Conservation (phyloP, 2,888 invertebrate genomes). For the Mongoloraphidia duomilia region DNA sequence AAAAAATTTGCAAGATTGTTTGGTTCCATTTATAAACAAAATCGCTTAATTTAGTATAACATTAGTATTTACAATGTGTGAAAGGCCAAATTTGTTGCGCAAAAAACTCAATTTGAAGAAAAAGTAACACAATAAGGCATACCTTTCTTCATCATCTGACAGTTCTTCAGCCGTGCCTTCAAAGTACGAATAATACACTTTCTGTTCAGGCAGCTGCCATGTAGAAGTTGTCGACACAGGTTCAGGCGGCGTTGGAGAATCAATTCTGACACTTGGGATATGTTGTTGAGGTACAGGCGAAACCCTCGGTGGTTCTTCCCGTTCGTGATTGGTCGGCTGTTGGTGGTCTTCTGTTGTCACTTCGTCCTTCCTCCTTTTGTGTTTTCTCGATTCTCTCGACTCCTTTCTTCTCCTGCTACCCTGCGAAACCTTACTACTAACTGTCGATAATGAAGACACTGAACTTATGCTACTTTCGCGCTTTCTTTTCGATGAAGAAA, state of each 20-base stretch:
- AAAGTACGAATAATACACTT: slow-evolving; percentile 58
- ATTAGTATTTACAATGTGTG: no score
- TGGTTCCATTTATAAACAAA: no score
- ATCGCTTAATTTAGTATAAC: no score
- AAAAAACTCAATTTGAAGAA: no score
- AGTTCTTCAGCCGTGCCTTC: slow-evolving; percentile 47
- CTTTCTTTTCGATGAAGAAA: slow-evolving; percentile 22
- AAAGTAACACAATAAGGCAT: slow-evolving; percentile 10
- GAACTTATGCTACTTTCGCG: slow-evolving; percentile 28
- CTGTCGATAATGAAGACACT: slow-evolving; percentile 27
- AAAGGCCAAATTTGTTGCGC: no score
- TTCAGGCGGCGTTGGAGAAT: neutral
- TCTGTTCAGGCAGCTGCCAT: slow-evolving; percentile 23
- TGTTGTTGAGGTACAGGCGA: slow-evolving; percentile 10
- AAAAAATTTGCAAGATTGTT: no score
- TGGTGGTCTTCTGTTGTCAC: neutral
- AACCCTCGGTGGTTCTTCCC: slow-evolving; percentile 30
- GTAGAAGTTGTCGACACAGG: slow-evolving; percentile 16
- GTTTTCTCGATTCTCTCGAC: slow-evolving; percentile 19
- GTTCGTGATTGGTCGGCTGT: slow-evolving; percentile 52
- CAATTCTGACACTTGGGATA: slow-evolving; percentile 1
- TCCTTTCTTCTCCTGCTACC: slow-evolving; percentile 19
- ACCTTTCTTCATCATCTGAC: slow-evolving; percentile 49
- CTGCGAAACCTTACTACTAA: slow-evolving; percentile 24
- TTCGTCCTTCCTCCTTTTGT: slow-evolving; percentile 26